Conservation (phyloP, 2,797 vertebrate genomes). For the Peromyscus nudipes region DNA sequence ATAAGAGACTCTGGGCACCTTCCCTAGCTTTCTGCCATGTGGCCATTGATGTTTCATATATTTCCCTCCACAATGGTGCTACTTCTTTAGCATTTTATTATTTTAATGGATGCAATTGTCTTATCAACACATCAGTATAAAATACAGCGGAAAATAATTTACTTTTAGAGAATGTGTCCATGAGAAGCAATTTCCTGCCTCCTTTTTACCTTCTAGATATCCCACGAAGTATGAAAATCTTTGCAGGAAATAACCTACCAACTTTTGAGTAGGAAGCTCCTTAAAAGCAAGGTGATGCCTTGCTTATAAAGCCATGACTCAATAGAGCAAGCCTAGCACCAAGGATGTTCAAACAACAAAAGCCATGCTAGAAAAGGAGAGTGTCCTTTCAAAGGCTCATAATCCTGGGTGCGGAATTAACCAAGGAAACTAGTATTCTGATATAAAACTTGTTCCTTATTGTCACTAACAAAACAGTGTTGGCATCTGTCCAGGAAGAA, state of each 20-base stretch:
- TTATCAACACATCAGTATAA: neutral
- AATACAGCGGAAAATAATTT: constrained; percentile 3
- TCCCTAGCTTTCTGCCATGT: neutral
- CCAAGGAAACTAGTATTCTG: neutral
- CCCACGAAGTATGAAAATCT: constrained; percentile 10
- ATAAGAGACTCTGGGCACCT: neutral
- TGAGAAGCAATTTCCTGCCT: neutral
- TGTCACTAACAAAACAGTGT: neutral
- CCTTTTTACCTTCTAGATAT: neutral
- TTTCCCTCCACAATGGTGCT: neutral
- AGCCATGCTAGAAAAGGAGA: neutral
- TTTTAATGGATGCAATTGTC: neutral
- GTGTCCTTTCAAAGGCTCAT: neutral
- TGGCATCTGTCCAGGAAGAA: neutral
- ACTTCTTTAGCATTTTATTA: neutral
- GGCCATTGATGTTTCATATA: neutral
- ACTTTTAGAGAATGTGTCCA: neutral
- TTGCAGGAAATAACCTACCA: constrained; percentile 49
- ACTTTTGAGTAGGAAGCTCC: neutral
- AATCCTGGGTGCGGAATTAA: neutral
- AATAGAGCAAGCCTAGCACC: neutral
- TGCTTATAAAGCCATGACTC: neutral
- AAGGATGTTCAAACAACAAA: neutral
- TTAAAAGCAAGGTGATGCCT: neutral
- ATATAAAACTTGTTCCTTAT: neutral